A percentile compares a stretch with the other conserved stretches of the same genome.
Evolutionary conservation across 1,140 invertebrate species (phyloP).

Genomic region (Lethocerus indicus): DNA sequence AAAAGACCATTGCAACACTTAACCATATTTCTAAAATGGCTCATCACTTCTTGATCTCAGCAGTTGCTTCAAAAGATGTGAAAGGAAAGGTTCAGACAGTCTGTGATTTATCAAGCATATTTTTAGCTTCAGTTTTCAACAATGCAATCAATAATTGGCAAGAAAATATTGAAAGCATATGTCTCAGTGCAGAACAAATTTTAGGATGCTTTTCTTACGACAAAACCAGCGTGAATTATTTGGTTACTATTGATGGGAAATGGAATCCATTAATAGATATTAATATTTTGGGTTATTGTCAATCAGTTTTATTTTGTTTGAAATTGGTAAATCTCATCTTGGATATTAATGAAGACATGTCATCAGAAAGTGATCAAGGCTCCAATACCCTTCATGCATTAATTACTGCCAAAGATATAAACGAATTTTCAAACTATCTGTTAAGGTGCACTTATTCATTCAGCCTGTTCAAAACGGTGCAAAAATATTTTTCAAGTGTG

Average conservation of each 20-base stretch:
- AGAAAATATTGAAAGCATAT: conserved; percentile 1
- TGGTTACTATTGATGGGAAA: background rate
- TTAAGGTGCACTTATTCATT: background rate
- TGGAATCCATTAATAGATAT: conserved; percentile 9
- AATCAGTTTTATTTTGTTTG: background rate
- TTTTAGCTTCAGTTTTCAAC: background rate
- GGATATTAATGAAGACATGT: background rate
- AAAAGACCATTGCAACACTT: too few relatives aligned
- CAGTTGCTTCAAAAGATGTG: too few relatives aligned
- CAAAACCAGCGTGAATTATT: background rate
- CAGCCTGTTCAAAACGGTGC: background rate
- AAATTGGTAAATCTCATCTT: background rate
- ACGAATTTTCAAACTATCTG: background rate
- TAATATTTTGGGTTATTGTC: background rate
- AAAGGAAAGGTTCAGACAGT: too few relatives aligned
- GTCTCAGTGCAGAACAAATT: background rate
- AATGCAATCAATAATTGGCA: background rate
- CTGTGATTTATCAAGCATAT: background rate
- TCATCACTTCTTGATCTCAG: too few relatives aligned
- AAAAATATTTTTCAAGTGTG: conserved; percentile 6
- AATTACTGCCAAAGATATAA: background rate
- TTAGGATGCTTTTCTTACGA: conserved; percentile 1
- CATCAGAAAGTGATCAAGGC: background rate
- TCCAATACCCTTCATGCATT: background rate
- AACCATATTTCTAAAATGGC: too few relatives aligned